phyloP scores from a whole-genome alignment of 2,113 vertebrate genomes.

The Chrysochloris asiatica region DNA sequence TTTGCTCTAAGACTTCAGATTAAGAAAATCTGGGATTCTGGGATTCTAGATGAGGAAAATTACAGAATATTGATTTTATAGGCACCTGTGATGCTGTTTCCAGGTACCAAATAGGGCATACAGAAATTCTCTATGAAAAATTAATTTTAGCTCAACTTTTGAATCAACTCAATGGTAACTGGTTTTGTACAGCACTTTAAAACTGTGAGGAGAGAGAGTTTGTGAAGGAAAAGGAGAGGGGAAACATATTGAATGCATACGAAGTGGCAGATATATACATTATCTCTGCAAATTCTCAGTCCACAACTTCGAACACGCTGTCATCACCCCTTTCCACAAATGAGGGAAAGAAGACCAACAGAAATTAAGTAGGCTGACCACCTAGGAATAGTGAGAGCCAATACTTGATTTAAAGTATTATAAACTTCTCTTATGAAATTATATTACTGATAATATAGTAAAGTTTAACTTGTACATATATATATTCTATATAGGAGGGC shows the following conservation, averaged over 20 bases:
- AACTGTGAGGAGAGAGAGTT: not conserved
- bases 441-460: not conserved
- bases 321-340: not conserved
- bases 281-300: not conserved
- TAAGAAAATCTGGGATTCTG: not conserved
- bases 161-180: not conserved
- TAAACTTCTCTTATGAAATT: not conserved
- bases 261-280: too few species aligned
- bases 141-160: slow-evolving; percentile 40
- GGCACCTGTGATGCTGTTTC: not conserved
- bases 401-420: not conserved
- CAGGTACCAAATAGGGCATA: not conserved
- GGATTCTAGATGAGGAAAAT: slow-evolving; percentile 9
- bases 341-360: not conserved
- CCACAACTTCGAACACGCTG: not conserved
- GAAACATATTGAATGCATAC: not conserved
- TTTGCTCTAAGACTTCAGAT: slow-evolving; percentile 37
- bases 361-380: not conserved
- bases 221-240: not conserved
- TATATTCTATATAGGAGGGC: not conserved
- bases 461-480: not conserved
- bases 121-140: slow-evolving; percentile 7
- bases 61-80: not conserved
- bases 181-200: not conserved
- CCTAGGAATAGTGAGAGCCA: too few species aligned